Conservation (phyloP, 2,113 vertebrate genomes). For the Arizona elegans region DNA sequence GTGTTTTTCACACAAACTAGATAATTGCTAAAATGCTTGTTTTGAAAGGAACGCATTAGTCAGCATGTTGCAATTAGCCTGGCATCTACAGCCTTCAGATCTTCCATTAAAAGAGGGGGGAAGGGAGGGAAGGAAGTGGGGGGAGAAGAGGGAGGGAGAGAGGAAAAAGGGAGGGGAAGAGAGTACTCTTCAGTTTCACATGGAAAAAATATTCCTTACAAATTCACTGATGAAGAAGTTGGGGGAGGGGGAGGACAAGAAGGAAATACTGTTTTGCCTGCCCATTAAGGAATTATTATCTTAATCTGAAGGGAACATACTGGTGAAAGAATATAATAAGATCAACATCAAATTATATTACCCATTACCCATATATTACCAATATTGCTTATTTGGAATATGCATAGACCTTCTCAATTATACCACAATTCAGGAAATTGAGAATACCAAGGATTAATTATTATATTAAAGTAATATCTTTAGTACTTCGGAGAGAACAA, state of each 20-base stretch:
- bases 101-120: not conserved
- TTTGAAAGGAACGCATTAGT: not conserved
- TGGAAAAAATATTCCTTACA: not conserved
- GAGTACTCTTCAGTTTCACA: accelerated
- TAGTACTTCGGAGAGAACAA: not conserved
- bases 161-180: accelerated
- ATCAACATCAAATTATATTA: not conserved
- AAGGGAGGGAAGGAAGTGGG: too few species aligned
- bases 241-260: not conserved
- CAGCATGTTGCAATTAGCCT: not conserved
- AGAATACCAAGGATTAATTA: not conserved
- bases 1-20: not conserved
- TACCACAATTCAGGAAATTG: not conserved
- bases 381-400: not conserved
- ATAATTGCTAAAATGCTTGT: not conserved
- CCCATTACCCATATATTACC: not conserved
- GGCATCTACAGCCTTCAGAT: not conserved
- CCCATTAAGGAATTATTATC: not conserved
- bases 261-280: not conserved
- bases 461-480: not conserved
- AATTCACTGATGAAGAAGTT: not conserved
- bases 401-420: not conserved
- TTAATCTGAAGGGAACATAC: not conserved
- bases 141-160: too few species aligned
- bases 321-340: not conserved